A percentile compares a stretch with the other conserved stretches of the same genome.
phyloP scores from a whole-genome alignment of 2,888 invertebrate genomes.

The Graphium colonna region DNA sequence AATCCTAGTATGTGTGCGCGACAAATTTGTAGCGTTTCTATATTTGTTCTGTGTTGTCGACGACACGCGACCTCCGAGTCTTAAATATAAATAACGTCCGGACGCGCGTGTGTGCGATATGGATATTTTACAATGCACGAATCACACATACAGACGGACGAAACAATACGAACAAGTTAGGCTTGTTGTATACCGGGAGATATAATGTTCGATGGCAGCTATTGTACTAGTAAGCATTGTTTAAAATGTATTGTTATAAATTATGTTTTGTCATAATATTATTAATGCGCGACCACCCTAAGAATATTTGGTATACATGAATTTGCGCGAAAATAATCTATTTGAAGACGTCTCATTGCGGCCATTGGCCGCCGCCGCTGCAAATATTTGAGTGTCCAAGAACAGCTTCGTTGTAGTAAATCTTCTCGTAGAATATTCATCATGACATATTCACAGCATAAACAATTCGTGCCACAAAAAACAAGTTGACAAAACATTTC shows the following conservation, averaged over 20 bases:
- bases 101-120: slow-evolving; percentile 46
- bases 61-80: slow-evolving; percentile 61
- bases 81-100: slow-evolving; percentile 59
- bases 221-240: slow-evolving; percentile 8
- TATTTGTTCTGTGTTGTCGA: slow-evolving; percentile 43
- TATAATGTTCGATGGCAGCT: slow-evolving; percentile 15
- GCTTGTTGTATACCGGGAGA: slow-evolving; percentile 36
- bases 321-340: no score
- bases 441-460: no score
- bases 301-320: no score
- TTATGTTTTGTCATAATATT: background rate
- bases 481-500: no score
- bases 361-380: no score
- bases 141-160: slow-evolving; percentile 60
- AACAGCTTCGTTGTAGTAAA: no score
- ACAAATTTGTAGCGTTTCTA: slow-evolving; percentile 35
- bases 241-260: background rate
- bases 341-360: no score
- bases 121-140: slow-evolving; percentile 57
- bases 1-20: slow-evolving; percentile 8
- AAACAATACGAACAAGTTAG: slow-evolving; percentile 60
- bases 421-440: no score
- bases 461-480: no score
- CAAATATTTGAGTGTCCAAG: no score
- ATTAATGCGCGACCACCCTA: no score